Base-by-base conservation (phyloP, 2,113 vertebrate genomes). In the Daboia siamensis region DNA sequence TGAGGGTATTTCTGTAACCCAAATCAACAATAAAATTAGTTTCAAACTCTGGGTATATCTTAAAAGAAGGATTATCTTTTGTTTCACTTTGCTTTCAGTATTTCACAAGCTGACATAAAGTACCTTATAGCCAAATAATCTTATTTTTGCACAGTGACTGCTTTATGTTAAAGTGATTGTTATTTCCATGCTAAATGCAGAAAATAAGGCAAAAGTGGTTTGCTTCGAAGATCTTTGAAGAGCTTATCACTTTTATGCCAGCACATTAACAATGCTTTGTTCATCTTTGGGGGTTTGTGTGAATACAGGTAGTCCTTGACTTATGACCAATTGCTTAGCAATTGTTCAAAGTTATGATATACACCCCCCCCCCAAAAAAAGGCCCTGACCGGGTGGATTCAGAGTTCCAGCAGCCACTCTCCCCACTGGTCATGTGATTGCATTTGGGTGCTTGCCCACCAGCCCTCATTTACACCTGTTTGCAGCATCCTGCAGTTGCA, bases 71-170 rank as follows among this genome's bases (percentile, higher is more conserved):
- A 86, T 87, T 39, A 64, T 10, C 39, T 90, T 80, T 24, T 8
- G 69, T 59, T 91, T 93, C 46, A 57, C 9, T 91, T 51, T 90
- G 86, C 24, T 80, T 93, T 2, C n/a, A 85, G 69, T 93, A 94
- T 91, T 26, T 15, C 89, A 33, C 89, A 17, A 92, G 90, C 88
- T 52, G 87, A 85, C 7, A 26, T 90, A 23, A 6, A 93, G 1
- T 1, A 12, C 69, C 51, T 91, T 61, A 44, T 20, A 80, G 87
- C 10, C 0, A 0, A 3, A 13, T 89, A 24, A 87, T 90, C 55
- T 91, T 69, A 86, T n/a, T 87, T 87, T 0, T 80, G 86, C 1
- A 0, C 59, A 56, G 88, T 80, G 13, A 52, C 26, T 90, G 80
- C 51, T 86, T 69, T 64, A 15, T 64, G 85, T 89, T 89, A 52